These are phyloP conservation scores for Liposcelis brunnea DNA, from an alignment of 2,888 invertebrate genomes.

Conservation along the genomic window DNA sequence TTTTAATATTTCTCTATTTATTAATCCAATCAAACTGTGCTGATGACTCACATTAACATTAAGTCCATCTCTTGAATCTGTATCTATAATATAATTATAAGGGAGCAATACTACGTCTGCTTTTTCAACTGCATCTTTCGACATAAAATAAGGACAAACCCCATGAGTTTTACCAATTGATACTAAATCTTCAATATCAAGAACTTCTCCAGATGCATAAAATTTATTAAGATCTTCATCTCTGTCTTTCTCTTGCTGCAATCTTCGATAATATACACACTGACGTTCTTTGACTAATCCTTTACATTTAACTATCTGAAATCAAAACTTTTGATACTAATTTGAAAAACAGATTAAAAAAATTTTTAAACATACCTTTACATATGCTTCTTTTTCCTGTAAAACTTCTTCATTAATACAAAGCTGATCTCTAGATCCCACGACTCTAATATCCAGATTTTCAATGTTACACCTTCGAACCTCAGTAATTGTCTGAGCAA, in stretches of 20 bases:
- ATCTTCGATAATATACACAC: slow-evolving; percentile 60
- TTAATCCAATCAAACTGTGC: no score
- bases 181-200: slow-evolving; percentile 89
- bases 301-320: slow-evolving; percentile 57
- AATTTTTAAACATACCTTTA: no score
- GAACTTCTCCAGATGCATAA: slow-evolving; percentile 25
- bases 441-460: slow-evolving; percentile 63
- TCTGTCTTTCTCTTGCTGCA: slow-evolving; percentile 32
- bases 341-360: no score
- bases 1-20: no score
- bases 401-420: slow-evolving; percentile 89
- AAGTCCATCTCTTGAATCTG: slow-evolving; percentile 35
- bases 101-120: slow-evolving; percentile 97
- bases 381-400: slow-evolving; percentile 35
- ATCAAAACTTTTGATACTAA: no score
- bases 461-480: slow-evolving; percentile 76
- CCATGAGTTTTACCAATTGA: slow-evolving; percentile 58
- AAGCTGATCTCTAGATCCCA: slow-evolving; percentile 93
- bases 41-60: no score
- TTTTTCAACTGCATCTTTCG: slow-evolving; percentile 65
- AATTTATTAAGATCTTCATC: slow-evolving; percentile 18
- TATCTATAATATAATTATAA: slow-evolving; percentile 92
- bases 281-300: slow-evolving; percentile 55
- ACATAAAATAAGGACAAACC: slow-evolving; percentile 88
- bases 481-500: slow-evolving; percentile 90